Evolutionary conservation across 2,113 vertebrate genomes (phyloP).

Genomic region (mouse (Mus musculus)): DNA sequence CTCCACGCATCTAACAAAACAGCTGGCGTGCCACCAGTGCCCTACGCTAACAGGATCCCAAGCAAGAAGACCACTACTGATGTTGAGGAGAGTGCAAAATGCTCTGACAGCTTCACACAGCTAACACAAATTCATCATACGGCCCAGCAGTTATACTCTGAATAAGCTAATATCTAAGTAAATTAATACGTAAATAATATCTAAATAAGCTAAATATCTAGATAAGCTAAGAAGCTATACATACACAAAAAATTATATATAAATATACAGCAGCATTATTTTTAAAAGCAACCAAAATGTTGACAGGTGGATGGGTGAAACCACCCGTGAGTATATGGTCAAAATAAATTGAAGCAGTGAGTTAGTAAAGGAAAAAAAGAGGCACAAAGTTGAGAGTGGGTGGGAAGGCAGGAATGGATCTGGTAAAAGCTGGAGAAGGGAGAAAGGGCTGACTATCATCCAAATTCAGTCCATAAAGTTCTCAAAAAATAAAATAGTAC

Average conservation of each 20-base stretch:
- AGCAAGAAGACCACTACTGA: background rate
- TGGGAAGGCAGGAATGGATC: background rate
- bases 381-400: no score
- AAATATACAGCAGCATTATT: background rate
- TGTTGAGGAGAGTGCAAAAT: background rate
- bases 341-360: background rate
- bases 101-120: background rate
- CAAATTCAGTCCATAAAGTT: background rate
- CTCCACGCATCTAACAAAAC: background rate
- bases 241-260: background rate
- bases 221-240: background rate
- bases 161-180: background rate
- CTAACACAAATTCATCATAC: background rate
- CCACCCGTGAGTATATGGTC: background rate
- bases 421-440: background rate
- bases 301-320: background rate
- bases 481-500: background rate
- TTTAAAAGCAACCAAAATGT: background rate
- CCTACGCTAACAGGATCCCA: background rate
- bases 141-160: background rate
- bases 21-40: background rate
- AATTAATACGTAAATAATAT: background rate
- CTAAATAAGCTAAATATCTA: background rate
- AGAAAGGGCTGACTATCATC: background rate
- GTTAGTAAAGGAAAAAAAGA: background rate